Percentiles rank a stretch among this genome's conserved stretches.
Conservation (phyloP, 2,888 invertebrate genomes). For the Drosophila putrida region DNA sequence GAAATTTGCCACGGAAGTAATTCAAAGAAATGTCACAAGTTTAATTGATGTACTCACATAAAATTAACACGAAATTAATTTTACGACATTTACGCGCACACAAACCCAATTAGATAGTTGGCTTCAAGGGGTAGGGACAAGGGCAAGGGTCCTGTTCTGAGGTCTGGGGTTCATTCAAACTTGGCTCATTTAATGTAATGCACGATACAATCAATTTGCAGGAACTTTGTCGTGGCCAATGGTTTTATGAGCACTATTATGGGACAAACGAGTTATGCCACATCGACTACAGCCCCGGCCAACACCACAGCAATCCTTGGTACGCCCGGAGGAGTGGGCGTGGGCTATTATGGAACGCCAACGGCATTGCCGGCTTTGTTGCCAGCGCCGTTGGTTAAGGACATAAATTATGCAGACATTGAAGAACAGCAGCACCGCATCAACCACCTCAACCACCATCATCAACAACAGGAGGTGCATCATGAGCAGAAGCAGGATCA, state of each 20-base stretch:
- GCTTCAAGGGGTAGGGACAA: neutral
- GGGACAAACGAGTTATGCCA: slow-evolving; percentile 83
- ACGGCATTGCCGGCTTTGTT: slow-evolving; percentile 66
- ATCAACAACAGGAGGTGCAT: slow-evolving; percentile 20
- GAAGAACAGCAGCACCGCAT: slow-evolving; percentile 50
- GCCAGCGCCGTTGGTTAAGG: slow-evolving; percentile 72
- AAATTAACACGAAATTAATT: slow-evolving; percentile 84
- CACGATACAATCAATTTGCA: slow-evolving; percentile 82
- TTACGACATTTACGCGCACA: slow-evolving; percentile 82
- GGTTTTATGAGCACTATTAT: slow-evolving; percentile 87
- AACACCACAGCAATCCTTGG: slow-evolving; percentile 33
- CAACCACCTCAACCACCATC: slow-evolving; percentile 20
- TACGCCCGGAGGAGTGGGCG: slow-evolving; percentile 14
- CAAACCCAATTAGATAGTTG: slow-evolving; percentile 71
- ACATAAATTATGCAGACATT: slow-evolving; percentile 73
- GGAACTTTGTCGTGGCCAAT: slow-evolving; percentile 88
- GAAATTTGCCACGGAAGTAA: slow-evolving; percentile 75
- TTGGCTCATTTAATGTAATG: slow-evolving; percentile 41
- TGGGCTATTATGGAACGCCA: slow-evolving; percentile 64
- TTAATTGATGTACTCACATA: slow-evolving; percentile 80
- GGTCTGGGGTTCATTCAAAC: slow-evolving; percentile 12
- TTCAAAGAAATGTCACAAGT: slow-evolving; percentile 74
- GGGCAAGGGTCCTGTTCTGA: neutral
- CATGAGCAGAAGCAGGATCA: slow-evolving; percentile 40
- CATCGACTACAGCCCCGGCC: slow-evolving; percentile 44